Evolutionary conservation across 1,140 invertebrate genomes (phyloP).

Genomic region (Cepaea nemoralis): DNA sequence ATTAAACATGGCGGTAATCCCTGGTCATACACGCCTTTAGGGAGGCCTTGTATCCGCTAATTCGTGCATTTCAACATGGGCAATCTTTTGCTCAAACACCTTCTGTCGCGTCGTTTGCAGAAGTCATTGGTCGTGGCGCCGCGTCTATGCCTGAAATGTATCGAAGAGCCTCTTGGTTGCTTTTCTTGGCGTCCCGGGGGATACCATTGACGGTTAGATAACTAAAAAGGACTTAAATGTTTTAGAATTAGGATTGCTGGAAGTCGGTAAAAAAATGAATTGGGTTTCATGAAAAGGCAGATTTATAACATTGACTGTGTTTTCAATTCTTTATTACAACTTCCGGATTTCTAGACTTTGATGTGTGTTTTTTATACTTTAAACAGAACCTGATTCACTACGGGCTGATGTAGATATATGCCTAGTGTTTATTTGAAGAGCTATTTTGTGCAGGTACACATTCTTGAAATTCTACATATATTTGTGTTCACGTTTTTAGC

Average conservation of each 20-base stretch:
- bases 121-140: slow-evolving; percentile 9
- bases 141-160: background rate
- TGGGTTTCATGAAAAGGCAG: too few species aligned
- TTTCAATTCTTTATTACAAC: too few species aligned
- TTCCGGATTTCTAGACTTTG: too few species aligned
- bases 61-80: background rate
- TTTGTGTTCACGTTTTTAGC: too few species aligned
- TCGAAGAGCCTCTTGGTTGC: background rate
- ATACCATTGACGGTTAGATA: background rate
- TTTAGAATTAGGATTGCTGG: background rate
- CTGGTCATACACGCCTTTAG: background rate
- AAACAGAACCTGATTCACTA: too few species aligned
- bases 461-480: too few species aligned
- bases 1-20: slow-evolving; percentile 9
- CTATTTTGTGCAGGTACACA: too few species aligned
- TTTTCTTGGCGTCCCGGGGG: background rate
- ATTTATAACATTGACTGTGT: too few species aligned
- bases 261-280: background rate
- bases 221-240: too few species aligned
- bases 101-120: background rate
- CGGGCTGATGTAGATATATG: too few species aligned
- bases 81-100: slow-evolving; percentile 14
- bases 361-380: too few species aligned
- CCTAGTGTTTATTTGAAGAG: too few species aligned
- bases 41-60: background rate